A percentile compares a stretch with the other conserved stretches of the same genome.
phyloP scores from a whole-genome alignment of 2,113 vertebrate genomes.

The Lamprotornis superbus region DNA sequence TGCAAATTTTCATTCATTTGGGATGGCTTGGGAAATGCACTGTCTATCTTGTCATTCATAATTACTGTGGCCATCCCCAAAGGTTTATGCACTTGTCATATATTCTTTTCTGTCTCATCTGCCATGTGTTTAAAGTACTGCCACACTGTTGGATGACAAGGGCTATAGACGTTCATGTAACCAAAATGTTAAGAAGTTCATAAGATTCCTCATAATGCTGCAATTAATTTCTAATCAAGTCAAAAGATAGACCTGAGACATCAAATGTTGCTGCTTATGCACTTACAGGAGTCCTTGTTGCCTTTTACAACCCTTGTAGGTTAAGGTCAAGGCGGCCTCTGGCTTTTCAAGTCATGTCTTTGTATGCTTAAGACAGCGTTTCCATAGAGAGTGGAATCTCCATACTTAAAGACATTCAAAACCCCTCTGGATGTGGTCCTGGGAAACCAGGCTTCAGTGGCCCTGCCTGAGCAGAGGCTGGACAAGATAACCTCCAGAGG shows the following conservation, averaged over 20 bases:
- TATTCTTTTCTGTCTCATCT: background rate
- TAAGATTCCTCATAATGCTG: background rate
- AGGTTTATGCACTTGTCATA: background rate
- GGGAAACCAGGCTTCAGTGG: background rate
- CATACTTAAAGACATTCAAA: background rate
- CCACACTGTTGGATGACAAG: background rate
- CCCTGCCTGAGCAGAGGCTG: background rate
- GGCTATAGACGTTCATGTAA: background rate
- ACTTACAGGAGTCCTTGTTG: background rate
- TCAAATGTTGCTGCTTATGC: background rate
- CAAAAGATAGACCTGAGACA: background rate
- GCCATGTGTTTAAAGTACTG: background rate
- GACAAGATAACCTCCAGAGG: background rate
- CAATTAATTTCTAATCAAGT: background rate
- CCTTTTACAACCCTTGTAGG: background rate
- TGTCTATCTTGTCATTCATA: background rate
- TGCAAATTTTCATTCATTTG: background rate
- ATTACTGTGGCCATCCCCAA: background rate
- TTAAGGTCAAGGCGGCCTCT: background rate
- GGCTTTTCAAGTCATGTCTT: background rate
- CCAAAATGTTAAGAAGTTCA: background rate
- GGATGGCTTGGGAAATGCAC: background rate
- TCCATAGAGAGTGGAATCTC: background rate
- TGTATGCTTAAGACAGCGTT: background rate
- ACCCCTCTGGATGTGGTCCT: fast-evolving